Base-by-base conservation (phyloP, 1,140 invertebrate genomes). In the Drosophila funebris region DNA sequence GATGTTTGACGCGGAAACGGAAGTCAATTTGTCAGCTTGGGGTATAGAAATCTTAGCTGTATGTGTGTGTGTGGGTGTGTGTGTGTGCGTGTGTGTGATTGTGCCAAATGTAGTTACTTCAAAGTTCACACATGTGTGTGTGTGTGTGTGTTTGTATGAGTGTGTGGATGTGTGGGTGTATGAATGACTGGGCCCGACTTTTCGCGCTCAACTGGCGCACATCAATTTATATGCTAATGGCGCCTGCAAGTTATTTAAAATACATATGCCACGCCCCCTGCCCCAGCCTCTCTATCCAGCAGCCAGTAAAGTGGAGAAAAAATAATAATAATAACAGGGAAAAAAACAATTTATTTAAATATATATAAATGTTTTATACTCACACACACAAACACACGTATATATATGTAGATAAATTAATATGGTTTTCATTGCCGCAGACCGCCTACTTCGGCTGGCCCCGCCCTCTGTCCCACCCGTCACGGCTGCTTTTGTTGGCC, bases 211-310 rank as follows among this genome's bases (percentile, higher is more conserved):
- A 68, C 78, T 62, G 62, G 43, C 57, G 78, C 70, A 62, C 68
- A 46, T 84, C 81, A 85, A 85, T 85, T 85, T 85, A 85, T 85
- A 85, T 85, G 81, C 81, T 85, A 85, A 85, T 85, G 62, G 81
- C 63, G 64, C 62, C 77, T 56, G 73, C 81, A 85, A 67, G 56
- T 83, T 78, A 80, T 85, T 83, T 84, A 78, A 83, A 83, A 78
- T 76, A 78, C 80, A 83, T 83, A 78, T 82, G 79, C 75, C 74
- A 76, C 72, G 74, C 75, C 75, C 39, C 24, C 37, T 16, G 22
- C 61, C 41, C 53, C 41, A 6, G 18, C 39, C 50, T 37, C 39
- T 37, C 13, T n/a, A 31, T 16, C 1, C 41, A n/a, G 5, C 54
- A 16, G 44, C 52, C 9, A n/a, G 39, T 22, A 53, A 8, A 11